Evolutionary conservation across 2,888 invertebrate species (phyloP).

Genomic region (Campoletis raptor): DNA sequence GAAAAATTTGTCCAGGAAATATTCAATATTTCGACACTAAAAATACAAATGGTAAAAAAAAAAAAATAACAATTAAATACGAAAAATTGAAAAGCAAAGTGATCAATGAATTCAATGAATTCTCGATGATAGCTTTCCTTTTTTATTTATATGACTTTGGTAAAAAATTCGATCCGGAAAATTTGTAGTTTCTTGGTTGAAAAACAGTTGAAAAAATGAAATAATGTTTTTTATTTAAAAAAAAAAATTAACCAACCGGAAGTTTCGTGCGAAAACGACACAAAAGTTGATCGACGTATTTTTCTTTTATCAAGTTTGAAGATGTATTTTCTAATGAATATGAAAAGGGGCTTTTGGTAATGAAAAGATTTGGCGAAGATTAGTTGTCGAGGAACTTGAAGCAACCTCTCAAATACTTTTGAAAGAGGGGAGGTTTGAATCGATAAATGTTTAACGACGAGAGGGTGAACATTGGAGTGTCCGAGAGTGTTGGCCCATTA

Average conservation of each 20-base stretch:
- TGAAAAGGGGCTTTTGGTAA: conserved; percentile 2
- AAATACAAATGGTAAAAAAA: too few relatives aligned
- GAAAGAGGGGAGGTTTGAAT: conserved; percentile 12
- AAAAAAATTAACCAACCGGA: not conserved
- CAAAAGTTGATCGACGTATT: not conserved
- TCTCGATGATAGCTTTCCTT: not conserved
- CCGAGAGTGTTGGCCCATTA: conserved; percentile 51
- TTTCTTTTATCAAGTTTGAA: not conserved
- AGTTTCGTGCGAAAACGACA: not conserved
- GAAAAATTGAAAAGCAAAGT: not conserved
- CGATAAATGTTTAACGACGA: conserved; percentile 45
- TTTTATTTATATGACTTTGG: not conserved
- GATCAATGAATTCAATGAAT: too few relatives aligned
- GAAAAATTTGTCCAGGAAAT: not conserved
- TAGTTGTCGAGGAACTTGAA: not conserved
- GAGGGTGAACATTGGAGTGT: conserved; percentile 38
- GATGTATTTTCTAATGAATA: not conserved
- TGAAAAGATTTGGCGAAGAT: not conserved
- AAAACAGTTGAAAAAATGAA: not conserved
- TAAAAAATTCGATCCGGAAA: not conserved
- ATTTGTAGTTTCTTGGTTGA: not conserved
- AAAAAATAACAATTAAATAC: too few relatives aligned
- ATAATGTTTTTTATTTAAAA: not conserved
- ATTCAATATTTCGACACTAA: too few relatives aligned
- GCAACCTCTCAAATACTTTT: not conserved